Conservation (phyloP, 2,888 invertebrate genomes). For the Drosophila subsilvestris region DNA sequence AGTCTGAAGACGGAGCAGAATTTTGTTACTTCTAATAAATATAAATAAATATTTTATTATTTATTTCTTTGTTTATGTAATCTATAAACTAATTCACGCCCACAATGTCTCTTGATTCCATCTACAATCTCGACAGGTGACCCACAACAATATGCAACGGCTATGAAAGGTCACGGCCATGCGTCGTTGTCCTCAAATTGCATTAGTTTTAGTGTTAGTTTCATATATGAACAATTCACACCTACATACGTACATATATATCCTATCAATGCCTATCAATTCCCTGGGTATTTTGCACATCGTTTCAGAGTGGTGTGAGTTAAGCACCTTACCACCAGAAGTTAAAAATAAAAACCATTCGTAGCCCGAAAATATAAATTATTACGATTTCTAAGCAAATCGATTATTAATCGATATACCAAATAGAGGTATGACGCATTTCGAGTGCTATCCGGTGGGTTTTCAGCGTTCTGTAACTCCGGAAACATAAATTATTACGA, state of each 20-base stretch:
- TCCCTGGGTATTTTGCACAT: too few relatives aligned
- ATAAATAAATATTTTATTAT: not conserved
- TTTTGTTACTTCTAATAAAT: not conserved
- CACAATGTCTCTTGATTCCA: not conserved
- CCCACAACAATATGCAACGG: not conserved
- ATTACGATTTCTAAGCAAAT: too few relatives aligned
- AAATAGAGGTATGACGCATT: slow-evolving; percentile 49
- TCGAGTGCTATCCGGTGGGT: slow-evolving; percentile 7
- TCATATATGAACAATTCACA: too few relatives aligned
- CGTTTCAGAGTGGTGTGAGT: too few relatives aligned
- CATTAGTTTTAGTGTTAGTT: not conserved
- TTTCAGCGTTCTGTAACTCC: slow-evolving; percentile 2
- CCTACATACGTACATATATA: not conserved
- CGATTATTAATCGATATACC: too few relatives aligned
- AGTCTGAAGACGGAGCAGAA: not conserved
- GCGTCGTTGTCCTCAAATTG: not conserved
- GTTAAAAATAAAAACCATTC: too few relatives aligned
- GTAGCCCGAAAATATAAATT: too few relatives aligned
- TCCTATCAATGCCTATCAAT: not conserved
- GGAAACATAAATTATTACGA: not conserved
- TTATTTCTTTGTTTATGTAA: not conserved
- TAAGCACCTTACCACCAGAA: too few relatives aligned
- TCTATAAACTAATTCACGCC: not conserved
- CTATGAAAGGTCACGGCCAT: not conserved
- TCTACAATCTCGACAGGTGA: not conserved